Percentiles rank a stretch among this genome's conserved stretches.
Evolutionary conservation across 2,113 vertebrate species (phyloP).

Genomic region (Phainopepla nitens): DNA sequence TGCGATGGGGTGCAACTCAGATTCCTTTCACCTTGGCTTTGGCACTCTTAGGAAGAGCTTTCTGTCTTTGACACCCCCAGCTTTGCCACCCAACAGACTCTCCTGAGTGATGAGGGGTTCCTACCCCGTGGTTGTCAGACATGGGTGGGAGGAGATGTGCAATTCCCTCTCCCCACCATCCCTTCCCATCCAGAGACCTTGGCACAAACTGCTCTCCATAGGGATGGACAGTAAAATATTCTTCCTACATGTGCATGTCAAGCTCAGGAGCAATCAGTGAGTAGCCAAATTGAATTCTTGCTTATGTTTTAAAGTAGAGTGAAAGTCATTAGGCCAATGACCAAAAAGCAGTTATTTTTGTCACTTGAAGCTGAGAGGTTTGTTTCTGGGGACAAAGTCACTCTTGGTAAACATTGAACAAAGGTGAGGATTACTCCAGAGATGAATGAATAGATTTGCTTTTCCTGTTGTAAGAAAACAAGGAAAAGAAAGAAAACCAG

Average conservation of each 20-base stretch:
- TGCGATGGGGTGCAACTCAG: not conserved
- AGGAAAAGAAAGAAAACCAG: not conserved
- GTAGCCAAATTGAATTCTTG: not conserved
- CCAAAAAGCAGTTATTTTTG: conserved; percentile 14
- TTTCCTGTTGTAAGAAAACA: not conserved
- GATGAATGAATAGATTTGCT: not conserved
- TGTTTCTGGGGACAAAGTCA: not conserved
- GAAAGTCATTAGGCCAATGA: conserved; percentile 10
- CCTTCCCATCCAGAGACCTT: not conserved
- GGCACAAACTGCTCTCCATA: not conserved
- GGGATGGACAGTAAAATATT: not conserved
- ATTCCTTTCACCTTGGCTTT: conserved; percentile 28
- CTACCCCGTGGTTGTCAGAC: not conserved
- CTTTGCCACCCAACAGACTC: conserved; percentile 7
- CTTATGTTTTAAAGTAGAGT: not conserved
- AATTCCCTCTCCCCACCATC: not conserved
- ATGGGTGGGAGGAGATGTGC: not conserved
- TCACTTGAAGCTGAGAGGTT: conserved; percentile 1
- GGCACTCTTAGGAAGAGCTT: not conserved
- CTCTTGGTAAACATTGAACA: not conserved
- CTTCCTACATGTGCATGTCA: not conserved
- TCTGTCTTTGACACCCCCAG: conserved; percentile 15
- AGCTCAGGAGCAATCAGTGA: not conserved
- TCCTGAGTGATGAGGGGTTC: not conserved
- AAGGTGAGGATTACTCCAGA: not conserved